A percentile compares a stretch with the other conserved stretches of the same genome.
phyloP scores from a whole-genome alignment of 1,140 invertebrate genomes.

The Pachypsylla venusta region DNA sequence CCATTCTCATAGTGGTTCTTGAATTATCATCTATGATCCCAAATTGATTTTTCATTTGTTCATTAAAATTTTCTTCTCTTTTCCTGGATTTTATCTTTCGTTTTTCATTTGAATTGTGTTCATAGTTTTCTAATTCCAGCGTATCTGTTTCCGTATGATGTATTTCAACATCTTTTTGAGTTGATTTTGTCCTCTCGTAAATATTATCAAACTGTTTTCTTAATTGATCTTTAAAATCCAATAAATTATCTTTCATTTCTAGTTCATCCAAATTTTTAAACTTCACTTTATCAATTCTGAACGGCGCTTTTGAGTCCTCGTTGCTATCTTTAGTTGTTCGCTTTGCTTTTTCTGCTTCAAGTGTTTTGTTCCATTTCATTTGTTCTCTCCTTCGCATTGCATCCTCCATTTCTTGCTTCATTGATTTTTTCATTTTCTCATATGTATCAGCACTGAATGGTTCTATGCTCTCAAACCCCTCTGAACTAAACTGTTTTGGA shows the following conservation, averaged over 20 bases:
- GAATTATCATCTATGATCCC: too few relatives aligned
- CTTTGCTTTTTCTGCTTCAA: neutral
- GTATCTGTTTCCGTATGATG: too few relatives aligned
- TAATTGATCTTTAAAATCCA: neutral
- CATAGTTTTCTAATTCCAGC: too few relatives aligned
- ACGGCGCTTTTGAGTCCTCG: neutral
- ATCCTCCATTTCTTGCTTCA: neutral
- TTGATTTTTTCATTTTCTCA: neutral
- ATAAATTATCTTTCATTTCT: neutral
- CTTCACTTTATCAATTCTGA: neutral
- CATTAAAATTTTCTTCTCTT: too few relatives aligned
- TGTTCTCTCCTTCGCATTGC: neutral
- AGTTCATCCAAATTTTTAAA: neutral
- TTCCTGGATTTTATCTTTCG: too few relatives aligned
- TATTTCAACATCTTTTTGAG: too few relatives aligned
- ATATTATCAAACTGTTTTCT: neutral
- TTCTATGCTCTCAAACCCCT: neutral
- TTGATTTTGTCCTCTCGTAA: too few relatives aligned
- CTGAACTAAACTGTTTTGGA: neutral
- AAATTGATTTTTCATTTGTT: too few relatives aligned
- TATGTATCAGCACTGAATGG: neutral
- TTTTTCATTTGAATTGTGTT: too few relatives aligned
- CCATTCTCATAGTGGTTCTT: too few relatives aligned
- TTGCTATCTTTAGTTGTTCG: neutral
- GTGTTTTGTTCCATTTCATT: neutral